Base-by-base conservation (phyloP, 2,797 vertebrate genomes). In the Neopelma chrysocephalum region DNA sequence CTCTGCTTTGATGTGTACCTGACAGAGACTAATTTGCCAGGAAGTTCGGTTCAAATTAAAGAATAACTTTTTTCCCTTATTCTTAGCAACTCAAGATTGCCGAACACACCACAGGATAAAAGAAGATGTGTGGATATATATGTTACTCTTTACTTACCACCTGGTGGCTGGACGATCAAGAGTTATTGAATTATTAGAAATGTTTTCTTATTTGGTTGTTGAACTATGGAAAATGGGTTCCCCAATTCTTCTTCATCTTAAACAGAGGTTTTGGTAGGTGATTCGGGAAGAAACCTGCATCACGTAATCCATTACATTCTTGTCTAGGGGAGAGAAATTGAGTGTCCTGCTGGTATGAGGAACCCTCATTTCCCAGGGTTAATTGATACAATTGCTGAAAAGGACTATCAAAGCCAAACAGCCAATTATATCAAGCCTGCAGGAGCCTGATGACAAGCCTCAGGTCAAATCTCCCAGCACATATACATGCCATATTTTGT, bases 401-500 rank as follows among this genome's bases (percentile, higher is more conserved):
- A 90, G 22, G 61, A 14, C 62, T 92, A 51, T 86, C 79, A 82
- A 83, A 92, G 62, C 15, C 70, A 56, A 92, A 47, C 31, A 71
- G 53, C 75, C 77, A 71, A 54, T 88, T 81, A 25, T 36, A 69
- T 69, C 77, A 72, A 65, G 85, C n/a, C 93, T 88, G 38, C 61
- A 86, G 82, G 42, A 94, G 26, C 65, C 48, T 71, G 50, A 65
- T 94, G 90, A 88, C 34, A 81, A 88, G 72, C 77, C 80, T 88
- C 22, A 12, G 61, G 76, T 94, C 82, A 88, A 83, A 43, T 76
- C 38, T 82, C 53, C 86, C 53, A 56, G 65, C 34, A 23, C 26
- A 86, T 38, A 69, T 61, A 43, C 6, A 17, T 69, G 51, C 58
- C 65, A 27, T 61, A 78, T 81, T 91, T 82, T 86, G 45, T 73